Evolutionary conservation across 2,888 invertebrate genomes (phyloP).

Genomic region (Tuta absoluta): DNA sequence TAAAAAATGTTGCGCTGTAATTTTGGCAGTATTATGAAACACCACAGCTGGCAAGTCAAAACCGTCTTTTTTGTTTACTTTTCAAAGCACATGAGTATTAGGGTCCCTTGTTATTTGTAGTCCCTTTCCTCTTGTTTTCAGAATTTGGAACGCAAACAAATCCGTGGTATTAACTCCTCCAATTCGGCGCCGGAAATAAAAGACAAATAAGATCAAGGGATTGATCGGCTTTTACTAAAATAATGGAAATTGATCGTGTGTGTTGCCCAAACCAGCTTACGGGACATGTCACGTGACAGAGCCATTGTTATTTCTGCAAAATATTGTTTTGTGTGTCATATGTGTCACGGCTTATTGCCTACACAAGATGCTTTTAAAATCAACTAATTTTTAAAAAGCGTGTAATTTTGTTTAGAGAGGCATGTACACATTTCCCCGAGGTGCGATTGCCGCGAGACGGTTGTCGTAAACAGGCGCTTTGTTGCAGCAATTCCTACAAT

Average conservation of each 20-base stretch:
- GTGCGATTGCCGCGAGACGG: conserved; percentile 55
- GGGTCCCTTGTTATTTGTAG: conserved; percentile 21
- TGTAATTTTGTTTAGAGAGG: conserved; percentile 16
- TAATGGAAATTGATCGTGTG: conserved; percentile 18
- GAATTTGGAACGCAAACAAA: conserved; percentile 25
- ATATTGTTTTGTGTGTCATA: not conserved
- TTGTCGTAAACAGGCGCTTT: conserved; percentile 70
- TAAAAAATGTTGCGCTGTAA: not conserved
- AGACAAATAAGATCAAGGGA: conserved; percentile 26
- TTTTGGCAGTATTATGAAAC: not conserved
- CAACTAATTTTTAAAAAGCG: not conserved
- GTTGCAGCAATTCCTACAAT: conserved; percentile 72
- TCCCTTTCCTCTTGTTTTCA: conserved; percentile 20
- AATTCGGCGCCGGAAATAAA: conserved; percentile 23
- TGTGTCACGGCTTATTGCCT: not conserved
- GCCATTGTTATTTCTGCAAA: conserved; percentile 6
- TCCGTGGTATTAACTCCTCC: conserved; percentile 24
- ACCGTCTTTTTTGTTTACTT: not conserved
- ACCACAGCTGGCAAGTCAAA: not conserved
- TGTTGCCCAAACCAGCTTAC: not conserved
- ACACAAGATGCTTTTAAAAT: not conserved
- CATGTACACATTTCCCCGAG: conserved; percentile 46
- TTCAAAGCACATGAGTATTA: not conserved
- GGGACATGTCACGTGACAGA: not conserved
- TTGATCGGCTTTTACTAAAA: conserved; percentile 25